Evolutionary conservation across 2,797 vertebrate genomes (phyloP).

Genomic region (Mustela erminea): DNA sequence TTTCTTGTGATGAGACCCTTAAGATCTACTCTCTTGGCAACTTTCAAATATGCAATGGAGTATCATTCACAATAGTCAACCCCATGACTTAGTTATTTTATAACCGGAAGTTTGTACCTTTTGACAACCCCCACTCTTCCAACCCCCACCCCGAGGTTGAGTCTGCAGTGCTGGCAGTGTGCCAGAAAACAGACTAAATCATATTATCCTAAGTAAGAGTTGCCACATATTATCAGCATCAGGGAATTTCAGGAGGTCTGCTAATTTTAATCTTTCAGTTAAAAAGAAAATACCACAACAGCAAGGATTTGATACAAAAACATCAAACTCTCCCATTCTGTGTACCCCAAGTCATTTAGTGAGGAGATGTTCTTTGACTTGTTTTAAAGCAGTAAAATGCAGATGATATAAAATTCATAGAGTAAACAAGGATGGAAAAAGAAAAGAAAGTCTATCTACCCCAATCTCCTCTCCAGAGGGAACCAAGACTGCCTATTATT

Average conservation of each 20-base stretch:
- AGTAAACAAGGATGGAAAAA: background rate
- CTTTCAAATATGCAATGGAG: background rate
- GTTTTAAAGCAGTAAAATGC: conserved; percentile 42
- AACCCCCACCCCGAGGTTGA: background rate
- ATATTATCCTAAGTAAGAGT: background rate
- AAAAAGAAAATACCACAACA: background rate
- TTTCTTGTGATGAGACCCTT: background rate
- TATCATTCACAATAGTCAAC: background rate
- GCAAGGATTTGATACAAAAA: background rate
- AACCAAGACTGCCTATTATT: background rate
- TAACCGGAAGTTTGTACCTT: background rate
- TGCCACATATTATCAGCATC: background rate
- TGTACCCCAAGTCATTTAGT: background rate
- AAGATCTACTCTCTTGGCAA: background rate
- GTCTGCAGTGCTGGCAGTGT: background rate
- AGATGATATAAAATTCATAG: background rate
- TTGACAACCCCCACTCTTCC: background rate
- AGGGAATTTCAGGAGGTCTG: conserved; percentile 7
- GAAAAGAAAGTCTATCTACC: background rate
- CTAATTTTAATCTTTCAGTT: background rate
- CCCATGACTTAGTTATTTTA: background rate
- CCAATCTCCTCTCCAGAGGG: background rate
- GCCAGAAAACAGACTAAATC: conserved; percentile 5
- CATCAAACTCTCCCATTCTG: background rate
- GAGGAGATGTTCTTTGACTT: background rate